Evolutionary conservation across 1,140 invertebrate species (phyloP), one percentile per base, ranked within the genome.

Genomic region (Goniozus legneri): DNA sequence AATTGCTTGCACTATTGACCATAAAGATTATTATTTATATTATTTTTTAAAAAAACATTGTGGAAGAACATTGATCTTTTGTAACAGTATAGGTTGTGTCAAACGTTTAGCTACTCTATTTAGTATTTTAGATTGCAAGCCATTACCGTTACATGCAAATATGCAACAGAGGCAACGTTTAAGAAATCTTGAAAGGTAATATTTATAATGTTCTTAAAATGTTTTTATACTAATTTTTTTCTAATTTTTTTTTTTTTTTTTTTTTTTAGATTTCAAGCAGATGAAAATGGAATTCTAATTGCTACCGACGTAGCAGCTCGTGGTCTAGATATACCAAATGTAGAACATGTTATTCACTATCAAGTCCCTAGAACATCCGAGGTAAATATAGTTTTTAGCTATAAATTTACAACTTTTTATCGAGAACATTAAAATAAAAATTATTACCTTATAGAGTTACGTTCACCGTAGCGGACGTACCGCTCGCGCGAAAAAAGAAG

Each of bases 301-400:
- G 93, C 97, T 0, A 99, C 96, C 0, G 97, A 99, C 79, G 95
- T 99, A 13, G 97, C 96, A 10, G 95, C 97, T 0, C 79, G 97
- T 51, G 97, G 97, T 32, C 76, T 99, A 19, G 97, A 99, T 75
- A 97, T 99, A 67, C 89, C 92, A 3, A 83, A 87, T 64, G 86
- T 99, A 2, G 83, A 97, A 55, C 92, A 97, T 71, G 95, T 99
- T 3, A 85, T 99, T 59, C 97, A 99, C 74, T 99, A 97, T 78
- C 95, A 99, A 77, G 90, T 96, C 6, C 96, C 97, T 0, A 82
- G 86, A 61, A 97, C 95, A 13, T 88, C 91, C 21, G 95, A 99
- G 79, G 88, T 90, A 66, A 48, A 35, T 57, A 15, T 40, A 41
- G 53, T 41, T 38, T n/a, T n/a, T 18, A 31, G 34, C 35, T 47